Evolutionary conservation across 2,888 invertebrate species (phyloP).

Genomic region (Pammene fasciana): DNA sequence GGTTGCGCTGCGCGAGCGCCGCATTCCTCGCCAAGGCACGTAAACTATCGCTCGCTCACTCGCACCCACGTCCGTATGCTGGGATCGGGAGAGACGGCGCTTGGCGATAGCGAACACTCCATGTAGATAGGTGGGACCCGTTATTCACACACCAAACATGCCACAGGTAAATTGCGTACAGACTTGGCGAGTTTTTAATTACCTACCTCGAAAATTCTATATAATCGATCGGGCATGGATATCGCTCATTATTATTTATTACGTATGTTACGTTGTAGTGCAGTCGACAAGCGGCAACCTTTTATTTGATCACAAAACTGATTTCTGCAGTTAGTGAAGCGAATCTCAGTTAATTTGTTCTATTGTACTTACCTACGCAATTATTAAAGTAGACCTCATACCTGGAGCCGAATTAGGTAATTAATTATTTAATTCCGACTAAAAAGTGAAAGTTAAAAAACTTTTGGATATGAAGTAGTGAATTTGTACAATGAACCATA

Average conservation of each 20-base stretch:
- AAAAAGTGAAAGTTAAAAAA: no score
- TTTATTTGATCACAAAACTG: slow-evolving; percentile 41
- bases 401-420: no score
- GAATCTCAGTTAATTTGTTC: slow-evolving; percentile 42
- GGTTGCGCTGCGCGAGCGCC: slow-evolving; percentile 71
- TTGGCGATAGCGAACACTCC: slow-evolving; percentile 57
- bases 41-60: slow-evolving; percentile 65
- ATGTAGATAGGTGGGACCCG: slow-evolving; percentile 68
- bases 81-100: slow-evolving; percentile 51
- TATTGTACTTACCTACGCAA: not conserved
- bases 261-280: slow-evolving; percentile 12
- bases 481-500: no score
- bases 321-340: slow-evolving; percentile 51
- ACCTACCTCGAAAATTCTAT: slow-evolving; percentile 28
- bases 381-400: not conserved
- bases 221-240: slow-evolving; percentile 19
- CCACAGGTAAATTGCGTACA: slow-evolving; percentile 39
- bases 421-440: no score
- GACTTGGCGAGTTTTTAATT: slow-evolving; percentile 40
- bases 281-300: slow-evolving; percentile 12
- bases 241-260: slow-evolving; percentile 15
- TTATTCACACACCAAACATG: slow-evolving; percentile 67
- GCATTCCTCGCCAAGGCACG: slow-evolving; percentile 75
- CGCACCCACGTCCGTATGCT: slow-evolving; percentile 45
- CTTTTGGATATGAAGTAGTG: no score